phyloP scores from a whole-genome alignment of 2,113 vertebrate species.

The Thunnus thynnus region DNA sequence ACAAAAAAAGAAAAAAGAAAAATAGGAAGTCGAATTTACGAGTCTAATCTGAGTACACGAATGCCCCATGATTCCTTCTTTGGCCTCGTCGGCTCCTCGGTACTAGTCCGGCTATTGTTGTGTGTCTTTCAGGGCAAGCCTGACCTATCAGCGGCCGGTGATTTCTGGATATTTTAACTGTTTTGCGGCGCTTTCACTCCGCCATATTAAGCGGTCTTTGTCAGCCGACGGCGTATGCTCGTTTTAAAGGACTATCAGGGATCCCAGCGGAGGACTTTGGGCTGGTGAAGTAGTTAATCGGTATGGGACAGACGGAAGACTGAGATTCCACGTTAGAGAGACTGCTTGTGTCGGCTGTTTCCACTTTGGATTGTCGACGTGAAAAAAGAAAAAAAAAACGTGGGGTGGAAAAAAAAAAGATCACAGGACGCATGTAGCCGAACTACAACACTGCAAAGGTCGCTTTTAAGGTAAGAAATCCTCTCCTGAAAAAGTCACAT shows the following conservation, averaged over 20 bases:
- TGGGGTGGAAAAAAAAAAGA: background rate
- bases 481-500: constrained; percentile 24
- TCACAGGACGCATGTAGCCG: constrained; percentile 81
- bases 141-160: constrained; percentile 48
- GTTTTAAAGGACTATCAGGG: constrained; percentile 8
- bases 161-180: constrained; percentile 46
- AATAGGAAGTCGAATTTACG: constrained; percentile 18
- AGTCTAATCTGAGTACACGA: constrained; percentile 44
- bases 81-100: constrained; percentile 69
- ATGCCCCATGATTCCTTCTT: constrained; percentile 68
- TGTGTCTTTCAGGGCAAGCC: constrained; percentile 60
- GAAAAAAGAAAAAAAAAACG: constrained; percentile 37
- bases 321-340: constrained; percentile 65
- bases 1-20: too few species aligned
- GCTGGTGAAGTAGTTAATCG: constrained; percentile 67
- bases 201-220: constrained; percentile 41
- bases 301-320: constrained; percentile 77
- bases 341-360: constrained; percentile 32
- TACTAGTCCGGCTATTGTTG: constrained; percentile 77
- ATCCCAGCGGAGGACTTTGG: constrained; percentile 58
- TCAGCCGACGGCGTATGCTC: constrained; percentile 7
- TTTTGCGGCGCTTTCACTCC: background rate
- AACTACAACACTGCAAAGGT: constrained; percentile 61
- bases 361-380: constrained; percentile 41
- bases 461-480: constrained; percentile 73